Percentiles rank a stretch among this genome's conserved stretches.
Conservation (phyloP, 2,888 invertebrate genomes). For the Monopis laevigella region DNA sequence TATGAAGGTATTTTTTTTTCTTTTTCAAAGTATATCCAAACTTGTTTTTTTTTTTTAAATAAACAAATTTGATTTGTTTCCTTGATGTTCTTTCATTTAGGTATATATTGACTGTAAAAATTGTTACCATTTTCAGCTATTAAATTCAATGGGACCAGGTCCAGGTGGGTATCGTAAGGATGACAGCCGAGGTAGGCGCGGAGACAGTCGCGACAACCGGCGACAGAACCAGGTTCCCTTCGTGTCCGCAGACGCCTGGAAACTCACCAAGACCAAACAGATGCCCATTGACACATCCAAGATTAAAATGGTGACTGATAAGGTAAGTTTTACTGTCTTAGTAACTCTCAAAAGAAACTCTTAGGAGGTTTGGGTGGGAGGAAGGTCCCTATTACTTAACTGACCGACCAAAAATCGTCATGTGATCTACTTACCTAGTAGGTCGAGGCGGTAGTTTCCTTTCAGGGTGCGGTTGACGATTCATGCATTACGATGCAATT, state of each 20-base stretch:
- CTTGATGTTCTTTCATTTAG: no score
- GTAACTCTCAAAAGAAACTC: neutral
- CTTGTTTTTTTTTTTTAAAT: no score
- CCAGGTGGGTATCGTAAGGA: constrained; percentile 50
- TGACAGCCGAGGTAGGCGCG: constrained; percentile 37
- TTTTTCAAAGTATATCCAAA: no score
- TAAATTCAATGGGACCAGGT: constrained; percentile 34
- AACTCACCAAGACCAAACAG: constrained; percentile 25
- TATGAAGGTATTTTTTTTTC: no score
- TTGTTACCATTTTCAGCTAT: constrained; percentile 38
- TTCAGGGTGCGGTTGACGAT: no score
- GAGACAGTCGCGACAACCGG: neutral
- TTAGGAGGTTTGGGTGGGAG: neutral
- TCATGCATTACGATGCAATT: no score
- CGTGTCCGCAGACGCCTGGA: constrained; percentile 37
- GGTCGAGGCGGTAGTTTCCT: neutral
- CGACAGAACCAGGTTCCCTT: neutral
- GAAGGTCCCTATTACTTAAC: neutral
- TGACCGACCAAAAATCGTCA: neutral
- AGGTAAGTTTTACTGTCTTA: neutral
- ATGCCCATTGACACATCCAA: constrained; percentile 48
- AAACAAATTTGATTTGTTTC: no score
- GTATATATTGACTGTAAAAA: no score
- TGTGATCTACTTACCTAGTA: neutral
- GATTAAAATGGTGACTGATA: constrained; percentile 34